Base-by-base conservation (phyloP, 2,797 vertebrate species). In the Schizothorax lantsangensis region DNA sequence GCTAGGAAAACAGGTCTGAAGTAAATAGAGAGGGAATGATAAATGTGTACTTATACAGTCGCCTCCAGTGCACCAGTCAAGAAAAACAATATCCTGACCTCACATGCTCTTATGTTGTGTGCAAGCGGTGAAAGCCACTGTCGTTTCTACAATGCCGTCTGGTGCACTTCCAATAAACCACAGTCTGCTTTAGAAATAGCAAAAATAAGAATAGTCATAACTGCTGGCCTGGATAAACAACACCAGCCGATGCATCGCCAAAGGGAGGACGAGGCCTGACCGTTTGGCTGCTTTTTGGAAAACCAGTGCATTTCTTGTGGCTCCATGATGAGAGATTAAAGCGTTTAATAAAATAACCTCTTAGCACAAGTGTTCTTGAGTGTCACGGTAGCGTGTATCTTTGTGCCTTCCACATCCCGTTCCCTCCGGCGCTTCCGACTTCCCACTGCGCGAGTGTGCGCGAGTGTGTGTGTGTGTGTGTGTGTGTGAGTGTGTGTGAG, bases 121-220 rank as follows among this genome's bases (percentile, higher is more conserved):
- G 52, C 19, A 47, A 47, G 82, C 8, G 26, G 6, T 5, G 30
- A 75, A 64, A 73, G 72, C 49, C 52, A 43, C 43, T 75, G 54
- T 75, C 72, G 4, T n/a, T 45, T 75, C 40, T 11, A 64, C 38
- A 62, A 38, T 45, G 47, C 33, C 3, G 6, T 21, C 57, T 52
- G 43, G 59, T 26, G 15, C 59, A 10, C 19, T 49, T 52, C 43
- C 30, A 68, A 26, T 40, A 47, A 38, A 68, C 38, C 73, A 47
- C 43, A 40, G 45, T 38, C 62, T 14, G 62, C 49, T 40, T 78
- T 85, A 85, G 69, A 85, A 85, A 85, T 85, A 57, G 62, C 62
- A 71, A 21, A 78, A 52, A 40, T 68, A 68, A 78, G 47, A 84
- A 75, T 73, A 74, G 23, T 52, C 43, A 2, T 85, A 85, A 69